Percentiles rank a stretch among this genome's conserved stretches.
phyloP scores from a whole-genome alignment of 92 coral and sea anemone genomes.

The Phenganax subtilis region DNA sequence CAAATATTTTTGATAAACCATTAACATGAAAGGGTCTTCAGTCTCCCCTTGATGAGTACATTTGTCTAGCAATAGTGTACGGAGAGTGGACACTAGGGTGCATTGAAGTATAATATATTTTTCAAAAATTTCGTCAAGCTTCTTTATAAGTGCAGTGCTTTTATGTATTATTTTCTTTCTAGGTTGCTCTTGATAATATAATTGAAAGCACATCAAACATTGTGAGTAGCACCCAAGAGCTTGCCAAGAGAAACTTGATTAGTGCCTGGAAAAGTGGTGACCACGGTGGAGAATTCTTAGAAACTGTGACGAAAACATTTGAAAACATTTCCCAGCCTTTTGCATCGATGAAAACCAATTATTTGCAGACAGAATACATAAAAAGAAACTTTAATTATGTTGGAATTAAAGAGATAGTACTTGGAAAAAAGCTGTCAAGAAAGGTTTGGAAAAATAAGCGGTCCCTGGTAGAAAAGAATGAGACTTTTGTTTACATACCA shows the following conservation, averaged over 20 bases:
- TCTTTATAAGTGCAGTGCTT: no score
- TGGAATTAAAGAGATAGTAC: neutral
- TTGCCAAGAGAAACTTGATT: neutral
- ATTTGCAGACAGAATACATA: neutral
- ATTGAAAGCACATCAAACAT: slow-evolving; percentile 11
- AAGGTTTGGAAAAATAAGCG: neutral
- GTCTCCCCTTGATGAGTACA: no score
- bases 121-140: neutral
- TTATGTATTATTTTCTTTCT: neutral
- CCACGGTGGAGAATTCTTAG: neutral
- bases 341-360: neutral
- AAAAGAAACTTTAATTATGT: neutral
- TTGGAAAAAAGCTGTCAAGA: slow-evolving; percentile 6
- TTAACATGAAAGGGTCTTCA: no score
- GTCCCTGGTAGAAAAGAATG: neutral
- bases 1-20: no score
- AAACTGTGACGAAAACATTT: neutral
- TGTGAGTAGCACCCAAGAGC: neutral
- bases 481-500: slow-evolving; percentile 27
- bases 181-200: slow-evolving; percentile 18
- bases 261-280: neutral
- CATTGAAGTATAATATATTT: no score
- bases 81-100: no score
- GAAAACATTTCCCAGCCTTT: neutral
- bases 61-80: no score